Percentiles rank a stretch among this genome's conserved stretches.
These are phyloP conservation scores for Crypturellus undulatus DNA, from an alignment of 2,113 vertebrate species.

Conservation along the genomic window DNA sequence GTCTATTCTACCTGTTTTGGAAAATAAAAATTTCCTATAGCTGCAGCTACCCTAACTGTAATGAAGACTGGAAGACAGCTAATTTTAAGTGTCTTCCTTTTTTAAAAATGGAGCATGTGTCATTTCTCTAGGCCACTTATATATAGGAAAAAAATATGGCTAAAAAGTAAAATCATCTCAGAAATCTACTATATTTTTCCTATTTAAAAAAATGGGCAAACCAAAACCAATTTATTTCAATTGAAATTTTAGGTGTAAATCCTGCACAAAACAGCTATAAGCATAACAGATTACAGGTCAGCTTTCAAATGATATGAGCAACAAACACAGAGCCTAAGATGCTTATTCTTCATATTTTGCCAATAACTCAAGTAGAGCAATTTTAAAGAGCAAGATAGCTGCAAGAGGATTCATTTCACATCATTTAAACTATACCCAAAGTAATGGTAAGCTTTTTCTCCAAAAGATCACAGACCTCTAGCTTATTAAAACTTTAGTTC, in stretches of 20 bases:
- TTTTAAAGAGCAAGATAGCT: neutral
- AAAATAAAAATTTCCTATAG: neutral
- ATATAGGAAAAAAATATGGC: neutral
- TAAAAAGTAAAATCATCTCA: neutral
- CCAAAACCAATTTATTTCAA: neutral
- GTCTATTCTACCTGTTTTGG: neutral
- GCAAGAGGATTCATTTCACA: neutral
- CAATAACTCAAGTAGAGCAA: neutral
- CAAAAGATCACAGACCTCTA: neutral
- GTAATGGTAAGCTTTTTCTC: neutral
- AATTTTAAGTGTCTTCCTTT: neutral
- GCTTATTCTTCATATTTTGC: neutral
- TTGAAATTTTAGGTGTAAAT: neutral
- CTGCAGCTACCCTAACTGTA: neutral
- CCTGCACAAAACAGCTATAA: neutral
- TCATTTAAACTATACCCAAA: neutral
- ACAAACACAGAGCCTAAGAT: neutral
- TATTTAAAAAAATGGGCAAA: neutral
- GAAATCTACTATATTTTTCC: neutral
- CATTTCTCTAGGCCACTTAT: neutral
- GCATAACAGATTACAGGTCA: neutral
- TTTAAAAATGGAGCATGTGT: neutral
- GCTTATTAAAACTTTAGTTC: neutral
- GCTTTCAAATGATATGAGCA: neutral
- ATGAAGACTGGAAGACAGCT: neutral